Percentiles rank a stretch among this genome's conserved stretches.
phyloP scores from a whole-genome alignment of 2,888 invertebrate species.

The Diadegma fenestrale region DNA sequence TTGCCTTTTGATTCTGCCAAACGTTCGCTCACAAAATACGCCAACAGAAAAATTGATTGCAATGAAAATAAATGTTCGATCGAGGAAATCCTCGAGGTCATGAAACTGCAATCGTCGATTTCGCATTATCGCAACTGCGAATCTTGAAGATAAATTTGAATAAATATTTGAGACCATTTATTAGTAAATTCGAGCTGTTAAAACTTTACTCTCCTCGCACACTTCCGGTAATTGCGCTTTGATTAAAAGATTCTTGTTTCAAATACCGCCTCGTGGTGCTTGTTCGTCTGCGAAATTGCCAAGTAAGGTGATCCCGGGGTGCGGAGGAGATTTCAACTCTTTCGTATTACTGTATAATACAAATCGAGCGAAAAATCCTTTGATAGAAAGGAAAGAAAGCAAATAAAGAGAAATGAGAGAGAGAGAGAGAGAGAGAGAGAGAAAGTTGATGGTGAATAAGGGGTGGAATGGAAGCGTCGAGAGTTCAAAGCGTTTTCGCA shows the following conservation, averaged over 20 bases:
- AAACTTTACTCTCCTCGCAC: background rate
- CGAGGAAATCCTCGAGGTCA: background rate
- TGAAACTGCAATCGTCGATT: background rate
- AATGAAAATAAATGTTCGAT: background rate
- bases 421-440: background rate
- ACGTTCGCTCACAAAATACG: background rate
- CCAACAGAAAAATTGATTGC: background rate
- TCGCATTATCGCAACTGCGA: background rate
- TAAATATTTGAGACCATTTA: background rate
- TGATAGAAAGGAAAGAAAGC: background rate
- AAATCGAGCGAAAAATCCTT: conserved; percentile 43
- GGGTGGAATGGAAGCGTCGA: conserved; percentile 25
- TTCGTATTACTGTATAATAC: conserved; percentile 16
- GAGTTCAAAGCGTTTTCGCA: conserved; percentile 46
- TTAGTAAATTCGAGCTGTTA: background rate
- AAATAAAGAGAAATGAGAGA: background rate
- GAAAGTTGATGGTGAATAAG: background rate
- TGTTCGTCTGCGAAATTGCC: background rate
- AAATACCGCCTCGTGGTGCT: background rate
- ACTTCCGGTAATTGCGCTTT: background rate
- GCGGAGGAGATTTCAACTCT: background rate
- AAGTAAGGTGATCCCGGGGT: background rate
- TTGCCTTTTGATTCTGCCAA: background rate
- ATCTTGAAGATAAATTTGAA: background rate
- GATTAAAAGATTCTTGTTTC: conserved; percentile 1